Conservation (phyloP, 2,797 vertebrate genomes). For the Melanitta fusca region DNA sequence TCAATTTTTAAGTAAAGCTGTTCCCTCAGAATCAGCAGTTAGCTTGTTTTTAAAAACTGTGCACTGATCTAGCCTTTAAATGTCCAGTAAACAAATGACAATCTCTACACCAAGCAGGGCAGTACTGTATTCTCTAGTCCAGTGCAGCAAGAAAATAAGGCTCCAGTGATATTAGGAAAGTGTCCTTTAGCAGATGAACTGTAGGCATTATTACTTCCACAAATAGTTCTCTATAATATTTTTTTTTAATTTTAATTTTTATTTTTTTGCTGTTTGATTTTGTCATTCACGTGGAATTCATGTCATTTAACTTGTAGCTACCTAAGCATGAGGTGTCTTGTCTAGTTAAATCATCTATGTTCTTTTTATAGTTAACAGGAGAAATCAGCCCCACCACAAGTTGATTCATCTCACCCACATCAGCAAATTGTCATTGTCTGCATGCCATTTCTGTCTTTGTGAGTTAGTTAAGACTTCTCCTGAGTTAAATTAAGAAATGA, state of each 20-base stretch:
- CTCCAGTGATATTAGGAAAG: background rate
- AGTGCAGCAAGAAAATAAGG: background rate
- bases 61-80: background rate
- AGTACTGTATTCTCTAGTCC: background rate
- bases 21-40: background rate
- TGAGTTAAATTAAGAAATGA: background rate
- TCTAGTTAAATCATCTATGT: background rate
- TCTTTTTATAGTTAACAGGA: conserved; percentile 23
- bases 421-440: conserved; percentile 30
- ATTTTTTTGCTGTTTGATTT: background rate
- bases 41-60: background rate
- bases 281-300: conserved; percentile 17
- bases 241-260: too few species aligned
- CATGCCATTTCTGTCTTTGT: background rate
- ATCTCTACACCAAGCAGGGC: background rate
- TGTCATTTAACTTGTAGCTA: background rate
- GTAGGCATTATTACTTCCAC: background rate
- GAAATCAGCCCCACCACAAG: background rate
- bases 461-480: background rate
- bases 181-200: background rate
- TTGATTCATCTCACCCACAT: conserved; percentile 41
- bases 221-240: background rate
- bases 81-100: background rate
- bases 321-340: background rate
- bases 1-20: conserved; percentile 15